phyloP scores from a whole-genome alignment of 2,888 invertebrate genomes.

The Nephrotoma guestfalica region DNA sequence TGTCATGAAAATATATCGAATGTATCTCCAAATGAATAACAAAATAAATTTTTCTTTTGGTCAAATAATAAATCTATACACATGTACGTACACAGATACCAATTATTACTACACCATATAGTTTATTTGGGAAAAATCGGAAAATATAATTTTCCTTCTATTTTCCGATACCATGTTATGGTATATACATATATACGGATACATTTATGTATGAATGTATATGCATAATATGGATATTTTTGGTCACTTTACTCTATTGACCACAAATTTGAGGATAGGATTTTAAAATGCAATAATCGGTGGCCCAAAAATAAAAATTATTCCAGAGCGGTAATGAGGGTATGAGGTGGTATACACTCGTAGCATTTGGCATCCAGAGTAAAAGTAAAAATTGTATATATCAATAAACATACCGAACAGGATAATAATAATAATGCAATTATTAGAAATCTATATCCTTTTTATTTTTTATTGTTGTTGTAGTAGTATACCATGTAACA shows the following conservation, averaged over 20 bases:
- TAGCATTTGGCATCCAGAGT: neutral
- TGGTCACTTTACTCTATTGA: neutral
- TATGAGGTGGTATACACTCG: neutral
- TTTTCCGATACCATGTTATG: neutral
- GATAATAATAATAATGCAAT: neutral
- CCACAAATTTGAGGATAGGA: neutral
- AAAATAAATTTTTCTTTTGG: neutral
- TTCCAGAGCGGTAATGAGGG: neutral
- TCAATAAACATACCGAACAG: neutral
- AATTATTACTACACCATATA: neutral
- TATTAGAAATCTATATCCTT: neutral
- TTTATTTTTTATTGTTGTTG: neutral
- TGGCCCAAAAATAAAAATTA: neutral
- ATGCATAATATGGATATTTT: neutral
- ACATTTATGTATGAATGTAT: neutral
- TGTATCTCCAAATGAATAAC: neutral
- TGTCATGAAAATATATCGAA: neutral
- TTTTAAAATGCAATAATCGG: neutral
- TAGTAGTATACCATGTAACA: neutral
- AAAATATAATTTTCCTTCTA: neutral
- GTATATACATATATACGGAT: neutral
- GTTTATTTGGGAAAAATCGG: neutral
- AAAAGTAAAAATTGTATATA: neutral
- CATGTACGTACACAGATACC: neutral
- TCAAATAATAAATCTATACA: neutral